Conservation (phyloP, 1,140 invertebrate species). For the Drosophila virilis region DNA sequence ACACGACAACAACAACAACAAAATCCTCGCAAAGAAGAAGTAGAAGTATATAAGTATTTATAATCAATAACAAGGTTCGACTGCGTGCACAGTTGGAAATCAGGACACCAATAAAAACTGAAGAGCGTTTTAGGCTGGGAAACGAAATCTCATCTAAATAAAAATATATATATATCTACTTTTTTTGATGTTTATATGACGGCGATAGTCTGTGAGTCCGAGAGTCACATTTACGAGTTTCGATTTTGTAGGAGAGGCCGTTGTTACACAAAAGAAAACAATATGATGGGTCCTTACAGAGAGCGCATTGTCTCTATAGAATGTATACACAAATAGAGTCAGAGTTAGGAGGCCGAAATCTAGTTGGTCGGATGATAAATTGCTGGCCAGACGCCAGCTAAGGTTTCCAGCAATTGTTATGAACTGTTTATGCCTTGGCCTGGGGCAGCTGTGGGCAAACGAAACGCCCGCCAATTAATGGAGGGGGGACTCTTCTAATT, state of each 20-base stretch:
- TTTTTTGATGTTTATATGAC: slow-evolving; percentile 76
- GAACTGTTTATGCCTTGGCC: slow-evolving; percentile 67
- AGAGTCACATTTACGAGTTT: slow-evolving; percentile 29
- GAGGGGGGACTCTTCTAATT: background rate
- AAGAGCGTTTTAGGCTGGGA: slow-evolving; percentile 37
- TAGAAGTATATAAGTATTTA: slow-evolving; percentile 26
- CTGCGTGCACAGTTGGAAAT: slow-evolving; percentile 71
- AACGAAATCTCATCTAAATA: slow-evolving; percentile 71
- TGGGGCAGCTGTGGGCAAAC: slow-evolving; percentile 49
- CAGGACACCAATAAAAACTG: slow-evolving; percentile 75
- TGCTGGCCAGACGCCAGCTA: slow-evolving; percentile 58
- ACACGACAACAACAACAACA: slow-evolving; percentile 13
- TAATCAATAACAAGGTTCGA: slow-evolving; percentile 68
- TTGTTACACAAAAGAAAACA: slow-evolving; percentile 35
- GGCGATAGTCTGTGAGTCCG: slow-evolving; percentile 45
- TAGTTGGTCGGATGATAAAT: slow-evolving; percentile 75
- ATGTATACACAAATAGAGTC: background rate
- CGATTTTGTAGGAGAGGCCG: slow-evolving; percentile 6
- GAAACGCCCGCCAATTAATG: slow-evolving; percentile 58
- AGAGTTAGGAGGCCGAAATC: slow-evolving; percentile 27
- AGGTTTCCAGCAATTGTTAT: slow-evolving; percentile 58
- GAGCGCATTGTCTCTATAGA: slow-evolving; percentile 21
- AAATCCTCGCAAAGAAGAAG: slow-evolving; percentile 19
- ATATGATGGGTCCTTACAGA: slow-evolving; percentile 52
- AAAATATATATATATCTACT: slow-evolving; percentile 33